Percentiles rank a stretch among this genome's conserved stretches.
These are phyloP conservation scores for Odocoileus hemionus DNA, from an alignment of 2,113 vertebrate species.

Conservation along the genomic window DNA sequence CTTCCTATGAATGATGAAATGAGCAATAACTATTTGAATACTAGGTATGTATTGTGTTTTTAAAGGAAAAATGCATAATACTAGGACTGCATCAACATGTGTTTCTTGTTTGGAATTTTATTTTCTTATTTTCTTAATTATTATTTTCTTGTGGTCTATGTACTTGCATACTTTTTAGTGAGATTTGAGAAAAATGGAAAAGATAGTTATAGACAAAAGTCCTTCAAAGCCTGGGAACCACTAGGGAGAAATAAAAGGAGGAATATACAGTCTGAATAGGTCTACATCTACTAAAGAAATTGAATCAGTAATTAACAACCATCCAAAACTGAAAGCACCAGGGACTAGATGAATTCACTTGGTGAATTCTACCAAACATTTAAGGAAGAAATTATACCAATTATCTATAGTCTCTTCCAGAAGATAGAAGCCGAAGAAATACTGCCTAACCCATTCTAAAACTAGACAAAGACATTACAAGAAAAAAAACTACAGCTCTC, in stretches of 20 bases:
- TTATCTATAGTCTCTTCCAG: not conserved
- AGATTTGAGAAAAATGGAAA: not conserved
- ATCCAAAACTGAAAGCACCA: not conserved
- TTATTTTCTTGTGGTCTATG: not conserved
- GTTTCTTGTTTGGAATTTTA: not conserved
- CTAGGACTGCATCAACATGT: not conserved
- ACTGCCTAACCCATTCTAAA: not conserved
- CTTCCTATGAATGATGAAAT: not conserved
- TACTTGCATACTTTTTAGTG: not conserved
- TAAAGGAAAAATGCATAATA: not conserved
- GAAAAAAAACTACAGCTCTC: not conserved
- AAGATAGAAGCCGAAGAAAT: not conserved
- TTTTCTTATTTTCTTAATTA: not conserved
- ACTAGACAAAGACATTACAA: not conserved
- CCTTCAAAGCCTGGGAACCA: not conserved
- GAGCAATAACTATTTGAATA: not conserved
- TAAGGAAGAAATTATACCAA: not conserved
- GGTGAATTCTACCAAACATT: not conserved
- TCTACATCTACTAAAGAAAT: not conserved
- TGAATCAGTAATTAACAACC: not conserved
- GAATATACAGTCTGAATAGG: not conserved
- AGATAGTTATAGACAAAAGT: not conserved
- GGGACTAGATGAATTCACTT: not conserved
- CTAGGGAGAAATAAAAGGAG: not conserved
- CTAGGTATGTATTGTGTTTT: not conserved